These are phyloP conservation scores for Heliconius sara DNA, from an alignment of 2,888 invertebrate species.

Conservation along the genomic window DNA sequence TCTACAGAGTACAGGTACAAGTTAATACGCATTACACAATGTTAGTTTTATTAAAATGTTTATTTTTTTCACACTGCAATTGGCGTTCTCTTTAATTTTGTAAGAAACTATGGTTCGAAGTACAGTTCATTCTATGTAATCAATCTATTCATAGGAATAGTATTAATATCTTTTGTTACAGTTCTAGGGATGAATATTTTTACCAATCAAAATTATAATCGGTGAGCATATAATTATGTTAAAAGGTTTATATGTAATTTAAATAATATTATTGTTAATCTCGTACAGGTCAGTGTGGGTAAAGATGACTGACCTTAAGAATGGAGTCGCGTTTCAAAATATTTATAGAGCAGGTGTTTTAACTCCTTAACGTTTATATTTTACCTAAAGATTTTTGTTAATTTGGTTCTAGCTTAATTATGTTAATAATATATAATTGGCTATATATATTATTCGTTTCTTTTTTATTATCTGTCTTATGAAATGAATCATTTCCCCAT, in stretches of 20 bases:
- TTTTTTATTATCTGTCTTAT: no score
- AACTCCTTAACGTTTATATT: neutral
- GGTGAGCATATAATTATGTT: neutral
- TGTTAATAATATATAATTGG: no score
- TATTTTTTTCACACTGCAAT: neutral
- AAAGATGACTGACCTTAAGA: constrained; percentile 2
- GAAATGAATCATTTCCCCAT: no score
- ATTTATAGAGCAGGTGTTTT: neutral
- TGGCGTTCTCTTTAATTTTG: neutral
- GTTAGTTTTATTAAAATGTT: neutral
- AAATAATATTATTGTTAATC: neutral
- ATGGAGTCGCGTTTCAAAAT: constrained; percentile 2
- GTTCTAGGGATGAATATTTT: no score
- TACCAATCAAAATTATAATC: no score
- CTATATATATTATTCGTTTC: no score
- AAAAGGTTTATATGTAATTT: neutral
- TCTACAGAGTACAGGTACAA: neutral
- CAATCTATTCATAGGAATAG: no score
- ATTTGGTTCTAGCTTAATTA: no score
- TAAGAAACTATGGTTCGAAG: no score
- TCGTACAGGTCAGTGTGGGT: neutral
- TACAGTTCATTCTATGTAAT: no score
- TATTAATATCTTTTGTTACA: no score
- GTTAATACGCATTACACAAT: constrained; percentile 1
- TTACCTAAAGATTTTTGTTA: no score